Percentiles rank a stretch among this genome's conserved stretches.
phyloP scores from a whole-genome alignment of 2,113 vertebrate genomes.

The Murina feae region DNA sequence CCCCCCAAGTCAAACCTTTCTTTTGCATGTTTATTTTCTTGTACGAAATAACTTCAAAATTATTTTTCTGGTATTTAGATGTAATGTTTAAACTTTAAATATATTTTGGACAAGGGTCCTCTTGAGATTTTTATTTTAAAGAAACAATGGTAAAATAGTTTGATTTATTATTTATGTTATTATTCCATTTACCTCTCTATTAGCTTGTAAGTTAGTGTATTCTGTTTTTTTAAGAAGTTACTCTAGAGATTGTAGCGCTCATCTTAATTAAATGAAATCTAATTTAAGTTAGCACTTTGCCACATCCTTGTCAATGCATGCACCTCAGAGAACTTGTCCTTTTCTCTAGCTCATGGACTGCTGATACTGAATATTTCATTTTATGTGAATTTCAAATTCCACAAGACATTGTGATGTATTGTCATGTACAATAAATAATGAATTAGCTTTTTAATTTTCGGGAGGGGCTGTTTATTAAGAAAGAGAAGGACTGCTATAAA shows the following conservation, averaged over 20 bases:
- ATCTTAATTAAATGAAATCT: background rate
- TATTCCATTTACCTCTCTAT: background rate
- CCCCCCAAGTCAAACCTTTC: background rate
- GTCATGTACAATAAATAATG: background rate
- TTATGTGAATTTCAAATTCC: background rate
- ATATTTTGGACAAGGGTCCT: background rate
- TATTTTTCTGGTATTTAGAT: background rate
- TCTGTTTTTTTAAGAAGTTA: background rate
- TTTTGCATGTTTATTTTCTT: background rate
- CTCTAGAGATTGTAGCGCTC: background rate
- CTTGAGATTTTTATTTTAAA: background rate
- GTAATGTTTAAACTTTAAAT: background rate
- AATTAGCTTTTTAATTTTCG: background rate
- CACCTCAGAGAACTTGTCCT: background rate
- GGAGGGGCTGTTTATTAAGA: background rate
- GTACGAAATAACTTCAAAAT: background rate
- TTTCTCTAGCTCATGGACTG: background rate
- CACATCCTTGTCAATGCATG: background rate
- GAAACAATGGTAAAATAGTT: background rate
- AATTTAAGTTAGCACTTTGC: background rate
- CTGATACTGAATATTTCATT: background rate
- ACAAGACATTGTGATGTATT: background rate
- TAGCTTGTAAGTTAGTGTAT: background rate
- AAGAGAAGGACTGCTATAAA: background rate
- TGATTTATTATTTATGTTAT: background rate